Evolutionary conservation across 2,113 vertebrate species (phyloP).

Genomic region (Phrynosoma platyrhinos): DNA sequence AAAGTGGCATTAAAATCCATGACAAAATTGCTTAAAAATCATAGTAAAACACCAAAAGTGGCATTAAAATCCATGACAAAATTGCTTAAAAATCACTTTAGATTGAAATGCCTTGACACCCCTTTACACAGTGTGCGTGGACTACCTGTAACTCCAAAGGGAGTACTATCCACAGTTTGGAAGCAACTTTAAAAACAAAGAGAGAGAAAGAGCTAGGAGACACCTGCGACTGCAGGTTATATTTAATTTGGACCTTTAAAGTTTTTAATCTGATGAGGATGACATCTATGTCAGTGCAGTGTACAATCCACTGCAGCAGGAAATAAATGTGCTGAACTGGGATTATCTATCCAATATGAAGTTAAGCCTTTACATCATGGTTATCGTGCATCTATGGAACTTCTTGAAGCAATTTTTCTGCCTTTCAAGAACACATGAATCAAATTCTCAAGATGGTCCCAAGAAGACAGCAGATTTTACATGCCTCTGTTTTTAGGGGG

Average conservation of each 20-base stretch:
- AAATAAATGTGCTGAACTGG: neutral
- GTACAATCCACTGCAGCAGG: neutral
- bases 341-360: neutral
- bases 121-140: neutral
- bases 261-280: neutral
- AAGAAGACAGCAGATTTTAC: constrained; percentile 14
- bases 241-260: neutral
- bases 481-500: too few species aligned
- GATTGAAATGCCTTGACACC: neutral
- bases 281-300: neutral
- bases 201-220: neutral
- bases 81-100: neutral
- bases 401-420: neutral
- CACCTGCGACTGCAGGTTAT: neutral
- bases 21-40: neutral
- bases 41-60: too few species aligned
- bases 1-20: too few species aligned
- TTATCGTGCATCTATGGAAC: neutral
- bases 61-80: too few species aligned
- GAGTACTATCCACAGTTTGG: neutral
- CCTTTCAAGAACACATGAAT: neutral
- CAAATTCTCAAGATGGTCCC: neutral
- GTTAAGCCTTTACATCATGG: neutral
- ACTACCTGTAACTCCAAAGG: too few species aligned
- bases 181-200: too few species aligned